These are phyloP conservation scores for Scaptodrosophila latifasciaeformis DNA, from an alignment of 2,888 invertebrate genomes.

Conservation along the genomic window DNA sequence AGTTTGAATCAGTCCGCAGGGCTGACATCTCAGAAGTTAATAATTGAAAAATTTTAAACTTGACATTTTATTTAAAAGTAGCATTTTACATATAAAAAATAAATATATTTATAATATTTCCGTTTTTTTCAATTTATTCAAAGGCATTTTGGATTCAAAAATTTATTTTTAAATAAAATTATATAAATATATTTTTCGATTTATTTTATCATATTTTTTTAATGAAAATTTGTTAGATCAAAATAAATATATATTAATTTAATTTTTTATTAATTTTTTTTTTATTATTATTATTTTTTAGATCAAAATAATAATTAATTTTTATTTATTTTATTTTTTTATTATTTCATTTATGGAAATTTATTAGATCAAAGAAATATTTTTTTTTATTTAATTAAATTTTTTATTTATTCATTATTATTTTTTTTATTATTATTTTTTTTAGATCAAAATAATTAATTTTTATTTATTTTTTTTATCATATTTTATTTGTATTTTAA, in stretches of 20 bases:
- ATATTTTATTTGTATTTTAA: slow-evolving; percentile 6
- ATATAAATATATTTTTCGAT: no score
- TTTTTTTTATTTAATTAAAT: neutral
- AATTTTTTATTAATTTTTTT: neutral
- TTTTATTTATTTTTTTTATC: slow-evolving; percentile 9
- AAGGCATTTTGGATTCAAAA: no score
- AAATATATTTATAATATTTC: slow-evolving; percentile 18
- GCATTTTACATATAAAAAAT: neutral
- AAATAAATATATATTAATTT: neutral
- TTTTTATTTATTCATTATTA: slow-evolving; percentile 5
- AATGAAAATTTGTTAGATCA: no score
- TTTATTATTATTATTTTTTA: neutral
- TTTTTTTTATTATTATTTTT: slow-evolving; percentile 5
- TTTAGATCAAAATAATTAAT: neutral
- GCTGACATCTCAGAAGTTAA: no score
- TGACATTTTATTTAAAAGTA: no score
- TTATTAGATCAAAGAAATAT: slow-evolving; percentile 4
- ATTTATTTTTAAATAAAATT: no score
- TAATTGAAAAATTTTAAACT: no score
- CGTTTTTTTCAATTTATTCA: slow-evolving; percentile 13
- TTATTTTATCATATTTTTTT: no score
- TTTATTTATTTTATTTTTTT: neutral
- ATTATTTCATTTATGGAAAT: neutral
- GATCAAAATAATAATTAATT: neutral
- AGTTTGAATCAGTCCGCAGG: neutral